Evolutionary conservation across 1,140 invertebrate genomes (phyloP).

Genomic region (Drosophila sproati): DNA sequence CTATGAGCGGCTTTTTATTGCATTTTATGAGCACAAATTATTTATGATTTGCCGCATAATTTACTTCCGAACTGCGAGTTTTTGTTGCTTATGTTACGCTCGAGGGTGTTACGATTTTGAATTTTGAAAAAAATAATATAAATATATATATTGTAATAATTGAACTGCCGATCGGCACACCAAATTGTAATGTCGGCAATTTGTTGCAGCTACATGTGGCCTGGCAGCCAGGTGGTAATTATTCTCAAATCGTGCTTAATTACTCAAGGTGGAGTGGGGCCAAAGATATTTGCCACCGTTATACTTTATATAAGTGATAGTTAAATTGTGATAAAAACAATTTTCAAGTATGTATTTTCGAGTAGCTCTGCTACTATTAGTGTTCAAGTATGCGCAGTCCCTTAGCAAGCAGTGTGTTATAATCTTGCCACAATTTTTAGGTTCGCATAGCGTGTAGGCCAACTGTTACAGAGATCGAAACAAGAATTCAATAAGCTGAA

Average conservation of each 20-base stretch:
- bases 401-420: conserved; percentile 45
- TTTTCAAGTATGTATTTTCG: not conserved
- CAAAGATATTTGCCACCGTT: conserved; percentile 22
- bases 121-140: not conserved
- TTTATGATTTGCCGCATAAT: conserved; percentile 79
- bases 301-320: too few species aligned
- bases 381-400: conserved; percentile 12
- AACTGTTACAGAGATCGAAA: conserved; percentile 55
- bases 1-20: conserved; percentile 73
- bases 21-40: conserved; percentile 78
- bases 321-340: too few species aligned
- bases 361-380: not conserved
- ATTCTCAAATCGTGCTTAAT: conserved; percentile 75
- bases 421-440: conserved; percentile 29
- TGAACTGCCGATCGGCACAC: conserved; percentile 5
- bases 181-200: conserved; percentile 23
- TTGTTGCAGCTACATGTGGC: conserved; percentile 42
- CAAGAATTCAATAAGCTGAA: conserved; percentile 79
- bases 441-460: conserved; percentile 40
- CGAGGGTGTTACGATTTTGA: conserved; percentile 28
- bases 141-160: conserved; percentile 1
- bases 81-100: conserved; percentile 47
- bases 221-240: conserved; percentile 75
- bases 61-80: conserved; percentile 74
- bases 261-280: conserved; percentile 54